Evolutionary conservation across 2,888 invertebrate species (phyloP), one percentile per base, ranked within the genome.

Genomic region (Mechanitis mazaeus): DNA sequence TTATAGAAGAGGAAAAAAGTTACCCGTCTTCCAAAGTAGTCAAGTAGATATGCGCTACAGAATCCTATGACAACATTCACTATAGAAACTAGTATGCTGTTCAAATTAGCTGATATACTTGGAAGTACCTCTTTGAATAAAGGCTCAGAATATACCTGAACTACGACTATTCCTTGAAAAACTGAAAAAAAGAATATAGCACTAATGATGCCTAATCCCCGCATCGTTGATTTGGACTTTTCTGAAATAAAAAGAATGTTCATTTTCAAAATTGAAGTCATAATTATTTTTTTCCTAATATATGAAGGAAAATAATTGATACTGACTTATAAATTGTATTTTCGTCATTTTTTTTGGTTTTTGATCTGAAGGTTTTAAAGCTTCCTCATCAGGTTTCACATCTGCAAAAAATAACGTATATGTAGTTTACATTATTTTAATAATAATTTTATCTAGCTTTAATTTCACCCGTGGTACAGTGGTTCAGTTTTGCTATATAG

Each of bases 91-190:
- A 85, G 31, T 0, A 85, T 75, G 42, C 81, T 79, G 64, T 80
- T 75, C 1, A 84, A 46, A 1, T 78, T 83, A 0, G 87, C 61
- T 0, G 87, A 83, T 66, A 83, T 75, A 35, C 58, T 72, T 0
- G 86, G 86, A 0, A 84, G 71, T 0, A 83, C 83, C 58, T 81
- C 77, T 2, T 66, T 65, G 66, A 87, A 86, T n/a, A 87, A 61
- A 0, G 84, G 84, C 42, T 81, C 81, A 0, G 87, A 84, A 64
- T 84, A 87, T 20, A 87, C 87, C 65, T 85, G 83, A 1, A 87
- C 70, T 0, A 80, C 79, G 0, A 83, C 72, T 0, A 85, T 60
- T 0, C 87, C 87, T 77, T 87, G 85, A 71, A 83, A 84, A 12
- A 83, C 75, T 11, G 79, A 71, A 0, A 79, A 71, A 0, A 79